These are phyloP conservation scores for Coelogynopora nodosa DNA, from an alignment of 2,888 invertebrate genomes.

Conservation along the genomic window DNA sequence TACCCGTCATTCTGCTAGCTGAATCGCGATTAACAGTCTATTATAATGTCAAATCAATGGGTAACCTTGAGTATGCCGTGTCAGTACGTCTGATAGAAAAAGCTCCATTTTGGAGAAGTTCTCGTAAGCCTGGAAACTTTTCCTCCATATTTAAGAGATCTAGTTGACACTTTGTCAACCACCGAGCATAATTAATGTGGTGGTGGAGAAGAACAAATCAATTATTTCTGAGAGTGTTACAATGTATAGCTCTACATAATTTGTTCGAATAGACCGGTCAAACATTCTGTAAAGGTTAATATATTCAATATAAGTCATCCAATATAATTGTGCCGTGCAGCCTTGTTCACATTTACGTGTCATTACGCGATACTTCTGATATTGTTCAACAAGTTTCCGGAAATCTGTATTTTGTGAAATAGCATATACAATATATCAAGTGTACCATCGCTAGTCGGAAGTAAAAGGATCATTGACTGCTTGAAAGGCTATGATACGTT, in stretches of 20 bases:
- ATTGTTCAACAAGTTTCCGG: not conserved
- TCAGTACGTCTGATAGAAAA: too few species aligned
- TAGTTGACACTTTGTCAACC: conserved; percentile 48
- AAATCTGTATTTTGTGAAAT: not conserved
- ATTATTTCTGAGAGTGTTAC: conserved; percentile 42
- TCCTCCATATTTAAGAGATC: too few species aligned
- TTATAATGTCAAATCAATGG: too few species aligned
- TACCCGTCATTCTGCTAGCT: too few species aligned
- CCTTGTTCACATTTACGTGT: conserved; percentile 47
- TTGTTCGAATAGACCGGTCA: conserved; percentile 44
- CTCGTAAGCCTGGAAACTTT: too few species aligned
- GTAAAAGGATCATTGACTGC: not conserved
- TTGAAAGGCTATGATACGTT: not conserved
- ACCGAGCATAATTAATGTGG: conserved; percentile 48
- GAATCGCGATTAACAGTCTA: too few species aligned
- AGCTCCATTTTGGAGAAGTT: too few species aligned
- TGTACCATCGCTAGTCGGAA: too few species aligned
- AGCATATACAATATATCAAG: not conserved
- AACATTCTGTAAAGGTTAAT: not conserved
- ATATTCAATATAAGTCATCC: conserved; percentile 47
- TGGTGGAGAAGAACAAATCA: conserved; percentile 48
- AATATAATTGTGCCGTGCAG: conserved; percentile 47
- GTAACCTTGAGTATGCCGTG: too few species aligned
- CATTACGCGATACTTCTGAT: conserved; percentile 38
- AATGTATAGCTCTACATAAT: conserved; percentile 47